These are phyloP conservation scores for Caenorhabditis sp. DNA, from an alignment of 2,888 invertebrate species.

Conservation along the genomic window DNA sequence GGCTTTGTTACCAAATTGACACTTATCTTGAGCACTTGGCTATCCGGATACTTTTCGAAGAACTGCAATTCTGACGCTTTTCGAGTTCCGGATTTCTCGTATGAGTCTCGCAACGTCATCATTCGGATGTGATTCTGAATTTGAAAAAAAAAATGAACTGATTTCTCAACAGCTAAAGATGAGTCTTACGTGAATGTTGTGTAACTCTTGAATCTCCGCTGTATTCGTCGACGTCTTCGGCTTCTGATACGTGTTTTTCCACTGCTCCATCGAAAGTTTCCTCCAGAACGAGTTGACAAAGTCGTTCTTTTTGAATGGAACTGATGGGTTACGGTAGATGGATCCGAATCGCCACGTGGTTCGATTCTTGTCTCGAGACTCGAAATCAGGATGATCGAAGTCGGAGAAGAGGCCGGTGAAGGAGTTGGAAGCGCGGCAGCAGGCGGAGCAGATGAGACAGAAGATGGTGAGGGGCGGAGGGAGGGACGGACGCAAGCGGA, in stretches of 20 bases:
- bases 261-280: slow-evolving; percentile 69
- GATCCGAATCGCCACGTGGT: slow-evolving; percentile 59
- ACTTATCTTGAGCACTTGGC: slow-evolving; percentile 43
- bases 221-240: slow-evolving; percentile 27
- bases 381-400: slow-evolving; percentile 76
- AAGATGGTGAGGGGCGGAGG: slow-evolving; percentile 83
- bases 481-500: slow-evolving; percentile 82
- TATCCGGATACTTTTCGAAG: slow-evolving; percentile 56
- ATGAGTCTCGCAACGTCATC: slow-evolving; percentile 58
- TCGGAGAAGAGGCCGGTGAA: slow-evolving; percentile 53
- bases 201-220: slow-evolving; percentile 37
- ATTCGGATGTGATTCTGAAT: slow-evolving; percentile 56
- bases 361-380: slow-evolving; percentile 39
- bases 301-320: slow-evolving; percentile 69
- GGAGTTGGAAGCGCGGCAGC: slow-evolving; percentile 67
- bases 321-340: slow-evolving; percentile 80
- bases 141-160: neutral
- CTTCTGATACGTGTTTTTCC: slow-evolving; percentile 63
- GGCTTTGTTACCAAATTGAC: slow-evolving; percentile 52
- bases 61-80: slow-evolving; percentile 46
- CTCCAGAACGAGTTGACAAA: slow-evolving; percentile 67
- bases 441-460: slow-evolving; percentile 74
- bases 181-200: slow-evolving; percentile 55
- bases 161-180: neutral
- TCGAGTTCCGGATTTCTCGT: slow-evolving; percentile 39